phyloP scores from a whole-genome alignment of 2,113 vertebrate genomes.

The Acrocephalus arundinaceus region DNA sequence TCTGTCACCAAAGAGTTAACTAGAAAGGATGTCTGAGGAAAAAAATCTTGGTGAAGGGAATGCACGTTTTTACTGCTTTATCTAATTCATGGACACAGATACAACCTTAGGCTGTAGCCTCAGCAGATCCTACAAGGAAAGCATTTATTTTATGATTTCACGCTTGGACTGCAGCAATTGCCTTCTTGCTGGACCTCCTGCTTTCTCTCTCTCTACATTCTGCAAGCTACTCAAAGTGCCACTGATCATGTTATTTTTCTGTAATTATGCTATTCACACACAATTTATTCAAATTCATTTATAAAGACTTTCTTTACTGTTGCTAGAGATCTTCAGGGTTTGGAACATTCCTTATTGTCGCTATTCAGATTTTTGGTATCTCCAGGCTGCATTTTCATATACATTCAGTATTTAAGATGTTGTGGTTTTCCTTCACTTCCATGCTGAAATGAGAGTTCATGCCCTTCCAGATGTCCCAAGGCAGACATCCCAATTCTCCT shows the following conservation, averaged over 20 bases:
- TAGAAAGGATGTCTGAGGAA: background rate
- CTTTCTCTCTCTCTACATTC: background rate
- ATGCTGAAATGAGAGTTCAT: background rate
- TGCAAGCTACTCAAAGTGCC: background rate
- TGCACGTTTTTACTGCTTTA: background rate
- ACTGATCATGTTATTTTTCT: background rate
- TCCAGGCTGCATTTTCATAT: background rate
- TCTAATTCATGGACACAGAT: background rate
- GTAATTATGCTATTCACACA: background rate
- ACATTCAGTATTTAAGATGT: background rate
- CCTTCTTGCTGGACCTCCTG: background rate
- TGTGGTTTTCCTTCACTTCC: background rate
- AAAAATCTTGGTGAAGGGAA: background rate
- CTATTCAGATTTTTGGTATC: background rate
- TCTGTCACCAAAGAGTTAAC: background rate
- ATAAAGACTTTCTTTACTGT: background rate
- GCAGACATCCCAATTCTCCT: background rate
- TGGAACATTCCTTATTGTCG: background rate
- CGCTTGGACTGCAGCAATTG: background rate
- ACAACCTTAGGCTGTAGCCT: background rate
- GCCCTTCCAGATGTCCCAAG: background rate
- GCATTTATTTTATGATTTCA: slow-evolving; percentile 14
- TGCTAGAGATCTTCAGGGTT: background rate
- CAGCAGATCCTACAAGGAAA: background rate
- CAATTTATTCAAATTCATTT: background rate